Evolutionary conservation across 2,888 invertebrate genomes (phyloP).

Genomic region (Coronaproctus castanopsis): DNA sequence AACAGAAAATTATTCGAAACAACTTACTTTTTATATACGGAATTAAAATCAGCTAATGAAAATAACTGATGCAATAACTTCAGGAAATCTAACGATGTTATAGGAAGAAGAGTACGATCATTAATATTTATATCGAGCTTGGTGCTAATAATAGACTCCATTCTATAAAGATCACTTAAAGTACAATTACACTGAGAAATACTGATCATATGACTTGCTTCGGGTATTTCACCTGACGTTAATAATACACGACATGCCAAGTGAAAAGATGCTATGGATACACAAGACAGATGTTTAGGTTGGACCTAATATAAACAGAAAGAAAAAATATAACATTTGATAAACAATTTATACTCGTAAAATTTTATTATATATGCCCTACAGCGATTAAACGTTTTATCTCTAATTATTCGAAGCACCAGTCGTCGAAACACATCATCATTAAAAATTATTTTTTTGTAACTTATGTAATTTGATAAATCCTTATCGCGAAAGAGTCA

Average conservation of each 20-base stretch:
- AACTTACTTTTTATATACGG: slow-evolving; percentile 30
- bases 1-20: too few relatives aligned
- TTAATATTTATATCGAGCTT: slow-evolving; percentile 42
- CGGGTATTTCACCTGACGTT: slow-evolving; percentile 23
- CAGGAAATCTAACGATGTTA: slow-evolving; percentile 47
- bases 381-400: too few relatives aligned
- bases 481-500: too few relatives aligned
- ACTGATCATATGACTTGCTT: slow-evolving; percentile 38
- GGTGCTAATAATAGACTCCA: slow-evolving; percentile 60
- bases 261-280: slow-evolving; percentile 68
- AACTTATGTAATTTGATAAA: too few relatives aligned
- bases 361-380: too few relatives aligned
- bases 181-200: slow-evolving; percentile 62
- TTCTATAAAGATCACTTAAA: slow-evolving; percentile 60
- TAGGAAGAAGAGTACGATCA: slow-evolving; percentile 32
- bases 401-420: too few relatives aligned
- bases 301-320: slow-evolving; percentile 34
- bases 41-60: slow-evolving; percentile 32
- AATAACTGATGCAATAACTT: slow-evolving; percentile 42
- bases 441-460: too few relatives aligned
- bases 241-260: slow-evolving; percentile 44
- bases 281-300: slow-evolving; percentile 69
- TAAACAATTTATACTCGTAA: too few relatives aligned
- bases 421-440: too few relatives aligned
- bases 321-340: too few relatives aligned